A percentile compares a stretch with the other conserved stretches of the same genome.
These are phyloP conservation scores for Oryzias javanicus DNA, from an alignment of 2,113 vertebrate species.

Conservation along the genomic window DNA sequence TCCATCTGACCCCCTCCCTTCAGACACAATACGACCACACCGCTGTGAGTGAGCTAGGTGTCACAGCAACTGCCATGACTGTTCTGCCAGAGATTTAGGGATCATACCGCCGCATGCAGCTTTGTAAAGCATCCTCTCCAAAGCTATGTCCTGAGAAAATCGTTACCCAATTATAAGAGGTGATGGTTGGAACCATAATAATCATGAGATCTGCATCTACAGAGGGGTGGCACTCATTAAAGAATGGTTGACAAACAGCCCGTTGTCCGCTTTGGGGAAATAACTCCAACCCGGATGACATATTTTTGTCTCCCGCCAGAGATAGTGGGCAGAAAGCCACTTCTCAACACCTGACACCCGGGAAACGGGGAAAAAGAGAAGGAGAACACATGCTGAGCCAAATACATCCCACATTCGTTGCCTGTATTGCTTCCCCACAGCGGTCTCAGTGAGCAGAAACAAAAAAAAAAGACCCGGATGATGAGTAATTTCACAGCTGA, in stretches of 20 bases:
- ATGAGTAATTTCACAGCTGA: constrained; percentile 84
- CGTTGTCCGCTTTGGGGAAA: constrained; percentile 5
- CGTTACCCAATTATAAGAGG: not conserved
- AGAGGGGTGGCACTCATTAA: not conserved
- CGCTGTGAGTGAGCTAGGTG: constrained; percentile 35
- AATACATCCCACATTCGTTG: constrained; percentile 42
- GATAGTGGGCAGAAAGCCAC: constrained; percentile 55
- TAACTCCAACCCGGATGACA: constrained; percentile 31
- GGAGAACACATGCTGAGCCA: constrained; percentile 65
- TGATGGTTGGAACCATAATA: not conserved
- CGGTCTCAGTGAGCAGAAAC: constrained; percentile 69
- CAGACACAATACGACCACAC: constrained; percentile 13
- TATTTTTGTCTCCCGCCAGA: constrained; percentile 27
- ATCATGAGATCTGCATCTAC: no score
- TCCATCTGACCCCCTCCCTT: constrained; percentile 52
- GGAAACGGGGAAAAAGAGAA: constrained; percentile 34
- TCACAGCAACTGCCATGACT: constrained; percentile 34
- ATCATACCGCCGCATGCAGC: constrained; percentile 2
- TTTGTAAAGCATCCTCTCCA: constrained; percentile 22
- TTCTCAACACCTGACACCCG: constrained; percentile 59
- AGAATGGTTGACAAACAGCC: not conserved
- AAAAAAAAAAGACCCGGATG: constrained; percentile 65
- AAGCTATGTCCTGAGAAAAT: constrained; percentile 7
- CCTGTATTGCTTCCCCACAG: constrained; percentile 37
- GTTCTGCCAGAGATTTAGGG: constrained; percentile 12